phyloP scores from a whole-genome alignment of 1,140 invertebrate genomes.

The Pygmarrhopalites habei region DNA sequence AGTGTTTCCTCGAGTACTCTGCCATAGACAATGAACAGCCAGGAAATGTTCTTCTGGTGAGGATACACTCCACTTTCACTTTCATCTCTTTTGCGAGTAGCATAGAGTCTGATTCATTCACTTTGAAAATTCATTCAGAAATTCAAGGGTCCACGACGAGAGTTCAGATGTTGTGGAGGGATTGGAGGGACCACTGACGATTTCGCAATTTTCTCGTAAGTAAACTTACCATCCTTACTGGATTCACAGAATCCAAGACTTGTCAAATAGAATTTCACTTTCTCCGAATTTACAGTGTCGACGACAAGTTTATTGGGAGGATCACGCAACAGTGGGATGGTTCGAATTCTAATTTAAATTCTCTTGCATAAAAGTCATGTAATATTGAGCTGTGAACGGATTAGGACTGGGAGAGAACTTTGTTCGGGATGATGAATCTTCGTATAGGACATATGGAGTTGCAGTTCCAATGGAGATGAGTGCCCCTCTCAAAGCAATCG shows the following conservation, averaged over 20 bases:
- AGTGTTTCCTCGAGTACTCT: not conserved
- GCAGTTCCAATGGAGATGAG: not conserved
- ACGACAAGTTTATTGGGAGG: not conserved
- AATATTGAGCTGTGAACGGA: too few relatives aligned
- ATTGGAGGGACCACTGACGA: not conserved
- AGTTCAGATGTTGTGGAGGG: not conserved
- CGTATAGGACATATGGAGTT: not conserved
- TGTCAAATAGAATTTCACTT: too few relatives aligned
- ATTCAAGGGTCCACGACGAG: not conserved
- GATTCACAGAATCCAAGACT: too few relatives aligned
- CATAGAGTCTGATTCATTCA: too few relatives aligned
- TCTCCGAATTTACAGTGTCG: too few relatives aligned
- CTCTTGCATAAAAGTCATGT: too few relatives aligned
- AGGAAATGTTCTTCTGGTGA: not conserved
- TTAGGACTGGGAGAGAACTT: constrained; percentile 9
- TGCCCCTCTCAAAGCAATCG: not conserved
- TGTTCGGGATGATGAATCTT: not conserved
- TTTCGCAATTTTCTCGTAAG: not conserved
- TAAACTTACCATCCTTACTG: too few relatives aligned
- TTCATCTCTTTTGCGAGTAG: too few relatives aligned
- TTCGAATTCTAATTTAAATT: too few relatives aligned
- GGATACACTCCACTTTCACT: too few relatives aligned
- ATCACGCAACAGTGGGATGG: not conserved
- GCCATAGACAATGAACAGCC: not conserved
- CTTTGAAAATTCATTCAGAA: too few relatives aligned